A percentile compares a stretch with the other conserved stretches of the same genome.
Conservation (phyloP, 1,140 invertebrate genomes). For the Trachymyrmex septentrionalis region DNA sequence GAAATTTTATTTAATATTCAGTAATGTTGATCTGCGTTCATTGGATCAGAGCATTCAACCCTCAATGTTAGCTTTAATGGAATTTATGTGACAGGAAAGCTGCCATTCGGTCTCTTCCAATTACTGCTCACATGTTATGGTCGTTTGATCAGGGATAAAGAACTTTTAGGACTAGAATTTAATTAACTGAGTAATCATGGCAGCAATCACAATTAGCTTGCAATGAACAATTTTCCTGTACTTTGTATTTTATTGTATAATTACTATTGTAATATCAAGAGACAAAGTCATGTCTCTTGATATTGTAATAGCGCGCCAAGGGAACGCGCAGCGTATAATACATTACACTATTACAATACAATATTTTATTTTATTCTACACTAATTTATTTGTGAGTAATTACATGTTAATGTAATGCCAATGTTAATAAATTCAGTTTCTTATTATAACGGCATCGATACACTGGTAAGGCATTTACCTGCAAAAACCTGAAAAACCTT, state of each 20-base stretch:
- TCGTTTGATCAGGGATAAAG: neutral
- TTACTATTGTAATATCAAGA: no score
- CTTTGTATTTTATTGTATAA: no score
- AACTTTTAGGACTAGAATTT: neutral
- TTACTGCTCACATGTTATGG: neutral
- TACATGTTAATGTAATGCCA: neutral
- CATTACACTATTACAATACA: no score
- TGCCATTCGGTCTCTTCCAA: conserved; percentile 4
- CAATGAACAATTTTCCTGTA: neutral
- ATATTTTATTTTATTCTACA: conserved; percentile 13
- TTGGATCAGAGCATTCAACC: neutral
- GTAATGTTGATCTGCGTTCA: neutral
- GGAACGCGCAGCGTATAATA: no score
- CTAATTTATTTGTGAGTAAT: conserved; percentile 27
- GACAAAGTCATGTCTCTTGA: no score
- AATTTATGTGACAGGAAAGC: conserved; percentile 5
- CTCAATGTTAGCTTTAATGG: neutral
- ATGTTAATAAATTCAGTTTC: conserved; percentile 1
- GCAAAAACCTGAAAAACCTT: no score
- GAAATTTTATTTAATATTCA: conserved; percentile 10
- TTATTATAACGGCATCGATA: neutral
- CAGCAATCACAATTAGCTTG: neutral
- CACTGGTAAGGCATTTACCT: neutral
- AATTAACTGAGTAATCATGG: neutral
- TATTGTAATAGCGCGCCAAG: no score